Base-by-base conservation (phyloP, 2,113 vertebrate species). In the Hippocampus mohnikei region DNA sequence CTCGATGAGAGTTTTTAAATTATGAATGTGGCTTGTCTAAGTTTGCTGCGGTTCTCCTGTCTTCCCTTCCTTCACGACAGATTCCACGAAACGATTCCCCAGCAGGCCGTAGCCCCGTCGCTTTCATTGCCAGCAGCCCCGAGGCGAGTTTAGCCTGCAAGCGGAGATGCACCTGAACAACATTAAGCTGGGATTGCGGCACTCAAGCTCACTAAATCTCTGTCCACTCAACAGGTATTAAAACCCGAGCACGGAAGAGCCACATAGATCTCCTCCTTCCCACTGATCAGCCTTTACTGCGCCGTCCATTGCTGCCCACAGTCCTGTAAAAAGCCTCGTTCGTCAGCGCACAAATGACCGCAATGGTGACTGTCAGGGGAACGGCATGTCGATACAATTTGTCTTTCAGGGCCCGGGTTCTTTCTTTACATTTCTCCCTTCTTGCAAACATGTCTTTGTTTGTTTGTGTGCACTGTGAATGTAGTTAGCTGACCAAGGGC, bases 141-240 rank as follows among this genome's bases (percentile, higher is more conserved):
- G 71, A 79, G 82, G 84, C 44, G 5, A 75, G 58, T 76, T 86
- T 77, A 81, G 75, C 85, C 75, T 70, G 72, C 50, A 74, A 66
- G 74, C 72, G 75, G 58, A 67, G 68, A 63, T 61, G 77, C 78
- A 86, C 85, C 84, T 82, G 78, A 79, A 78, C 79, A 84, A 82
- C 84, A 80, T 74, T 86, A 84, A 85, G 40, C 83, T 67, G 70
- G 76, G 81, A 86, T 81, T 77, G 68, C 48, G 29, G 61, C 25
- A 21, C 75, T 85, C 66, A 56, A 72, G 76, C 84, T 84, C 81
- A 53, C 76, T 84, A 86, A 88, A 77, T 87, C 86, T 86, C 74
- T 86, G 82, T 87, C 80, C 79, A 81, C 81, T 89, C 87, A 80
- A 89, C 83, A 88, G 82, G 88, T 89, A 87, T 88, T 84, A 88